These are phyloP conservation scores for Pachyuromys duprasi DNA, from an alignment of 2,797 vertebrate species.

Conservation along the genomic window DNA sequence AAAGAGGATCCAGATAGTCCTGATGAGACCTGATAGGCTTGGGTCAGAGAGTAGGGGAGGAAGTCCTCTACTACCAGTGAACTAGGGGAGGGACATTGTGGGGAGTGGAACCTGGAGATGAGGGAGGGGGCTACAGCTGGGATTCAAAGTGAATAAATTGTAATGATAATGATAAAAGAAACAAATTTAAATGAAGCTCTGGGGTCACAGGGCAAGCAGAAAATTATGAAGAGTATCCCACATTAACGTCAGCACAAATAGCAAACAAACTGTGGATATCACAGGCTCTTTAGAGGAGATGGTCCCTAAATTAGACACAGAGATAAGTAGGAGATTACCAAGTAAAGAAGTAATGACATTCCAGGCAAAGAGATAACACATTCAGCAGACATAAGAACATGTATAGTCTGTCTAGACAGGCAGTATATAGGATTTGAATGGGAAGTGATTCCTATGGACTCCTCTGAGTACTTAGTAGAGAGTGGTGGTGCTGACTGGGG, in stretches of 20 bases:
- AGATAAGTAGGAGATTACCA: background rate
- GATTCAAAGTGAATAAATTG: too few species aligned
- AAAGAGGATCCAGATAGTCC: too few species aligned
- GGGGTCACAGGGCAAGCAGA: background rate
- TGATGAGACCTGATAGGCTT: too few species aligned
- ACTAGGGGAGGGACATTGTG: too few species aligned
- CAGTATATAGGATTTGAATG: background rate
- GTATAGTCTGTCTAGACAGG: background rate
- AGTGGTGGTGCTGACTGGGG: too few species aligned
- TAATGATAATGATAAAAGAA: too few species aligned
- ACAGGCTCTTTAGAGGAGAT: constrained; percentile 23
- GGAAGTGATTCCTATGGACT: background rate
- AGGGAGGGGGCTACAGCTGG: too few species aligned
- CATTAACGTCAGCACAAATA: background rate
- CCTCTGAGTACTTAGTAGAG: background rate
- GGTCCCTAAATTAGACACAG: constrained; percentile 33
- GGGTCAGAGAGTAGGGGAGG: too few species aligned
- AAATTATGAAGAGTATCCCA: background rate
- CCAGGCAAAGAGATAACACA: background rate
- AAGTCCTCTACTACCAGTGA: too few species aligned
- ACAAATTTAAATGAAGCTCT: background rate
- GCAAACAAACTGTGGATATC: background rate
- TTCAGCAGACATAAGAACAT: background rate
- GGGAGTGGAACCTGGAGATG: too few species aligned
- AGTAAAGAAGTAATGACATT: background rate